These are phyloP conservation scores for Cataglyphis hispanica DNA, from an alignment of 1,140 invertebrate species.

Conservation along the genomic window DNA sequence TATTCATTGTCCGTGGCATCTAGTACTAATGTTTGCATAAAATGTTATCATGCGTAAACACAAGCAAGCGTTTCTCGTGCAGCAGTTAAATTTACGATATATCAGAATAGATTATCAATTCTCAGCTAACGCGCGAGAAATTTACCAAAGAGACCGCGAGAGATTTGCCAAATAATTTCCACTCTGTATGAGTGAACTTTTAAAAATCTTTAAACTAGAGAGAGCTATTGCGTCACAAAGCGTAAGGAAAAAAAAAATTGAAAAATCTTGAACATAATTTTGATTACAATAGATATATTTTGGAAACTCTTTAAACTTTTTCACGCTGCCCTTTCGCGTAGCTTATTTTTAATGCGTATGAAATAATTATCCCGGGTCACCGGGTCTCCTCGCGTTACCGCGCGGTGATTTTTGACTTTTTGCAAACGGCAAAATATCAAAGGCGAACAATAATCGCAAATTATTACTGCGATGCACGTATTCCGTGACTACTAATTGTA, in stretches of 20 bases:
- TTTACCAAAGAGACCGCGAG: too few species aligned
- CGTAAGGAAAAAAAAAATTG: neutral
- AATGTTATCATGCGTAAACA: slow-evolving; percentile 53
- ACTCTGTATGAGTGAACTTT: neutral
- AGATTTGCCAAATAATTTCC: slow-evolving; percentile 2
- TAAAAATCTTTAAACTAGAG: slow-evolving; percentile 24
- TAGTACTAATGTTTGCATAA: slow-evolving; percentile 57
- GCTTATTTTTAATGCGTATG: neutral
- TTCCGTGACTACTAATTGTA: neutral
- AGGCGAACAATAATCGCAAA: neutral
- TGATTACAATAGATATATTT: neutral
- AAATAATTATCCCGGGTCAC: slow-evolving; percentile 2
- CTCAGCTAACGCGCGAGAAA: slow-evolving; percentile 17
- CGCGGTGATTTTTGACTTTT: neutral
- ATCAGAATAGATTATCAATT: slow-evolving; percentile 27
- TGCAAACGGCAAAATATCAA: slow-evolving; percentile 19
- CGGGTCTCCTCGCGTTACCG: too few species aligned
- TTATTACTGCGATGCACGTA: neutral
- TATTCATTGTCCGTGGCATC: slow-evolving; percentile 46
- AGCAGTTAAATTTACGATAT: slow-evolving; percentile 45
- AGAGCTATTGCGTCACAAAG: neutral
- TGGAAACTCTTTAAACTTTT: neutral
- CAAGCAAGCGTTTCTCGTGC: neutral
- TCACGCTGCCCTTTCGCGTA: neutral
- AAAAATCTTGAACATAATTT: neutral